These are phyloP conservation scores for Monopis laevigella DNA, from an alignment of 2,888 invertebrate species.

Conservation along the genomic window DNA sequence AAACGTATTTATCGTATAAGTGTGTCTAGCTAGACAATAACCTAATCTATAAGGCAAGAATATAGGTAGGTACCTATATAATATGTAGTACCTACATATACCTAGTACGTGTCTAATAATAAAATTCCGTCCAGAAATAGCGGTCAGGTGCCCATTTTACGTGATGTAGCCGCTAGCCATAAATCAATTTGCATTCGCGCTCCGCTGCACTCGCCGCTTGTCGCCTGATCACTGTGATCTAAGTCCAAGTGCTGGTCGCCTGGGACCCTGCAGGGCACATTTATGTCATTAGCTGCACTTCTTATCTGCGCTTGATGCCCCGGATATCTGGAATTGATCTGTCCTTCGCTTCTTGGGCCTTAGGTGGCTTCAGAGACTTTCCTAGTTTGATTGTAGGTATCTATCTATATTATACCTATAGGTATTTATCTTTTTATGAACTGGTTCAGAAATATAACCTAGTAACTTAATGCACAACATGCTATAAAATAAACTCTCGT, in stretches of 20 bases:
- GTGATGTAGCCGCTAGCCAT: conserved; percentile 30
- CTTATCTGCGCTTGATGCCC: conserved; percentile 25
- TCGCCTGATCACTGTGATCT: conserved; percentile 41
- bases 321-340: conserved; percentile 31
- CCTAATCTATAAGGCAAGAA: no score
- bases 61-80: no score
- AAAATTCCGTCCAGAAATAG: conserved; percentile 16
- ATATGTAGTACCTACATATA: no score
- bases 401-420: background rate
- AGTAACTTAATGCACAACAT: no score
- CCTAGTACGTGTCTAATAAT: no score
- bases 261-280: conserved; percentile 33
- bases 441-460: no score
- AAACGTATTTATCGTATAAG: no score
- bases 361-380: no score
- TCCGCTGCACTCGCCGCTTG: conserved; percentile 30
- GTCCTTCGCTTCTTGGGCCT: conserved; percentile 31
- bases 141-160: conserved; percentile 29
- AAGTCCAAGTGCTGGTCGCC: conserved; percentile 22
- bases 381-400: background rate
- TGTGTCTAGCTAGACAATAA: no score
- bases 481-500: no score
- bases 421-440: background rate
- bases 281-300: conserved; percentile 49
- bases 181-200: conserved; percentile 42